A percentile compares a stretch with the other conserved stretches of the same genome.
phyloP scores from a whole-genome alignment of 1,140 invertebrate species.

The Andricus grossulariae region DNA sequence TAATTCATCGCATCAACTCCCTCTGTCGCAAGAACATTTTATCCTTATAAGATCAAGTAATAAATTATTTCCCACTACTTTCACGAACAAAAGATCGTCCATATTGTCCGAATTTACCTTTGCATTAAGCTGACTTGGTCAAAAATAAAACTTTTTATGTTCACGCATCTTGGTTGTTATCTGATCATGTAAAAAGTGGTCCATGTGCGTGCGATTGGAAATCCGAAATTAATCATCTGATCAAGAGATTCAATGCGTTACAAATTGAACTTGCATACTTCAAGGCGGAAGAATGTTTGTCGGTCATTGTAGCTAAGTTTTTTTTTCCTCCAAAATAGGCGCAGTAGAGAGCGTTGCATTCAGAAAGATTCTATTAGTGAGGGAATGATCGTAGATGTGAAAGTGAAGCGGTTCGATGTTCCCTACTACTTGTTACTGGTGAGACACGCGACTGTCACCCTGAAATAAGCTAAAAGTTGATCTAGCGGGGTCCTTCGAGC shows the following conservation, averaged over 20 bases:
- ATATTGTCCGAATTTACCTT: too few relatives aligned
- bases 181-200: not conserved
- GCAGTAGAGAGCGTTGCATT: conserved; percentile 35
- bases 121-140: too few relatives aligned
- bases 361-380: conserved; percentile 40
- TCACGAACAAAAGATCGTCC: too few relatives aligned
- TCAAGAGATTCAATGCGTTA: not conserved
- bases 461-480: conserved; percentile 46
- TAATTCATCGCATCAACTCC: too few relatives aligned
- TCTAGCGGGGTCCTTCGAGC: conserved; percentile 42
- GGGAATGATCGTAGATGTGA: conserved; percentile 52
- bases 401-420: conserved; percentile 58
- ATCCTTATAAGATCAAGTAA: too few relatives aligned
- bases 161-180: too few relatives aligned
- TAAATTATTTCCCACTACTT: too few relatives aligned
- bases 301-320: not conserved
- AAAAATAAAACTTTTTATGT: too few relatives aligned
- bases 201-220: not conserved
- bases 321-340: conserved; percentile 37
- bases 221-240: not conserved
- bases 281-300: not conserved
- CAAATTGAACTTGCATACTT: not conserved
- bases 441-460: conserved; percentile 48
- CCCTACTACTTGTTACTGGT: conserved; percentile 3
- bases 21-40: too few relatives aligned